Evolutionary conservation across 2,113 vertebrate genomes (phyloP).

Genomic region (Chamaetylas fuelleborni): DNA sequence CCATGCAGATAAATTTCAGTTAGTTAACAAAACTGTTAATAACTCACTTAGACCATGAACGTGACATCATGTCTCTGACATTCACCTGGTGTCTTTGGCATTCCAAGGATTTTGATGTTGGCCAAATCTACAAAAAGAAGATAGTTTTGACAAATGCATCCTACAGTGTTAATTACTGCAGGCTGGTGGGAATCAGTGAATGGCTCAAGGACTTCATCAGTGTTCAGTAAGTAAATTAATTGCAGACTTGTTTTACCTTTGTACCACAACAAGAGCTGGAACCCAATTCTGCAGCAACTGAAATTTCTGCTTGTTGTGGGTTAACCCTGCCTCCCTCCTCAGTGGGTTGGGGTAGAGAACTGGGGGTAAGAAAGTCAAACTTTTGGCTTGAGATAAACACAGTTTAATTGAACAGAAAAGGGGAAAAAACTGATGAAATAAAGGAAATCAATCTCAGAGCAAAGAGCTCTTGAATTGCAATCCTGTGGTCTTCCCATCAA

Average conservation of each 20-base stretch:
- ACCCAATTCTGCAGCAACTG: neutral
- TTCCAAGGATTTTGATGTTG: constrained; percentile 89
- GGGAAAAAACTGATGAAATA: neutral
- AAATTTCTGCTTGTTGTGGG: neutral
- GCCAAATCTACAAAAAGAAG: constrained; percentile 87
- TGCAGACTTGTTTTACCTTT: neutral
- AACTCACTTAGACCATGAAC: neutral
- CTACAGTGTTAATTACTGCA: constrained; percentile 81
- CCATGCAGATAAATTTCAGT: neutral
- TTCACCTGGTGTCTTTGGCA: neutral
- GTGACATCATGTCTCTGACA: neutral
- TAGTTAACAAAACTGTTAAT: neutral
- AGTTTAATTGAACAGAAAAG: neutral
- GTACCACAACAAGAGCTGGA: neutral
- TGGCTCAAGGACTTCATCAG: constrained; percentile 80
- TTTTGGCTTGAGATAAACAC: neutral
- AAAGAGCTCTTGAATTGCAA: neutral
- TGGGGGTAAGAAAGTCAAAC: fast-evolving
- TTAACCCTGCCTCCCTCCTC: neutral
- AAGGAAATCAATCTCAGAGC: neutral
- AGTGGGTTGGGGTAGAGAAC: neutral
- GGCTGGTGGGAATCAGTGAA: constrained; percentile 77
- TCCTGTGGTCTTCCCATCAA: too few species aligned
- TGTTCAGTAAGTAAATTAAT: constrained; percentile 76
- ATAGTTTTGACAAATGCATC: constrained; percentile 83